Percentiles rank a stretch among this genome's conserved stretches.
Evolutionary conservation across 1,140 invertebrate species (phyloP).

Genomic region (Aricia agestis): DNA sequence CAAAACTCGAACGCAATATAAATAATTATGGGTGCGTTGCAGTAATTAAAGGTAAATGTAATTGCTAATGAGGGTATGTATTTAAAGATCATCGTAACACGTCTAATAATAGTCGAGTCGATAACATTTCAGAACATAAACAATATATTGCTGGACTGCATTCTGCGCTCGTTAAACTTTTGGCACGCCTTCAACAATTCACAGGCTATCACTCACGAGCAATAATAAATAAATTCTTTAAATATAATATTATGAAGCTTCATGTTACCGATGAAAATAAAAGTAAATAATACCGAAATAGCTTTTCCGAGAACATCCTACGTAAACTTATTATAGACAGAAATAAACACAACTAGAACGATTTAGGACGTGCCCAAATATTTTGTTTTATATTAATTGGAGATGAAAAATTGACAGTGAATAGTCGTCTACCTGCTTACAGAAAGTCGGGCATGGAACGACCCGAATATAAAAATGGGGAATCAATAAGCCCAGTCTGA

Average conservation of each 20-base stretch:
- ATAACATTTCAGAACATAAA: constrained; percentile 49
- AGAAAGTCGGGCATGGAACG: neutral
- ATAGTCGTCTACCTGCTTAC: neutral
- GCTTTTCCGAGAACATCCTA: neutral
- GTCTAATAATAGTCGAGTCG: constrained; percentile 33
- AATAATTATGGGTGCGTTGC: neutral
- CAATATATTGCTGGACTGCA: constrained; percentile 65
- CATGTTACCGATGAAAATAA: neutral
- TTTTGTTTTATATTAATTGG: neutral
- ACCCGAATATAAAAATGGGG: neutral
- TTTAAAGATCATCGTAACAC: neutral
- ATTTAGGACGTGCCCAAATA: neutral
- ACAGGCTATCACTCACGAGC: constrained; percentile 39
- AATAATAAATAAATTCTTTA: neutral
- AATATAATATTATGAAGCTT: neutral
- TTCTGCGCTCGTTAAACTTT: constrained; percentile 58
- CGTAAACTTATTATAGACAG: neutral
- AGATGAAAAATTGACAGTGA: neutral
- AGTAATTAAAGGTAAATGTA: neutral
- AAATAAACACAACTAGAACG: neutral
- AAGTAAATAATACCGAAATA: neutral
- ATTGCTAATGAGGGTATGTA: neutral
- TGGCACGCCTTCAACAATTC: constrained; percentile 61
- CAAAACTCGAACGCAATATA: neutral
- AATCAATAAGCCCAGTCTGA: constrained; percentile 20